Evolutionary conservation across 2,888 invertebrate genomes (phyloP).

Genomic region (Hemaris fuciformis): DNA sequence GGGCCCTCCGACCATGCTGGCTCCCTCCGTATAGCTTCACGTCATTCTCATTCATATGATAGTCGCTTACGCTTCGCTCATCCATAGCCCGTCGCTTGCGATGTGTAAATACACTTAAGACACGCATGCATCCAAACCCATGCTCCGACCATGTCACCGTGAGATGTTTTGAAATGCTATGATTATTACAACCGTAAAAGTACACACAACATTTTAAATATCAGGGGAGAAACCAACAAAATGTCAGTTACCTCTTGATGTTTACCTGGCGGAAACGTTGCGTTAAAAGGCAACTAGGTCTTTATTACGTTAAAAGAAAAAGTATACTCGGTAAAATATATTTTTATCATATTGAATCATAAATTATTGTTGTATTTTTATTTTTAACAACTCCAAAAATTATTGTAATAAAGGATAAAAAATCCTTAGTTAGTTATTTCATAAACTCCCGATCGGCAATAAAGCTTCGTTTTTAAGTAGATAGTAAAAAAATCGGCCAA

Average conservation of each 20-base stretch:
- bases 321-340: no score
- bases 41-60: constrained; percentile 80
- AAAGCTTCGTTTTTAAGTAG: constrained; percentile 43
- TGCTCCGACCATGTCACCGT: neutral
- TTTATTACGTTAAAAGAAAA: neutral
- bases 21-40: constrained; percentile 52
- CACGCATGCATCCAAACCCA: neutral
- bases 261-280: neutral
- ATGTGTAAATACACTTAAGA: constrained; percentile 18
- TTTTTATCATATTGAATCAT: neutral
- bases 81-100: constrained; percentile 36
- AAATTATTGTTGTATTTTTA: neutral
- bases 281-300: neutral
- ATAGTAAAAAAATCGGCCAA: constrained; percentile 48
- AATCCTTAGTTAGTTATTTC: neutral
- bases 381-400: neutral
- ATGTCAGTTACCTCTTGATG: neutral
- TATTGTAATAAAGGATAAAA: neutral
- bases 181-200: neutral
- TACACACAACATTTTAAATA: neutral
- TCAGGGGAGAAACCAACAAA: neutral
- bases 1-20: constrained; percentile 44
- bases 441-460: constrained; percentile 31
- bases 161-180: neutral
- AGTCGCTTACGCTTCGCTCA: constrained; percentile 65